Conservation (phyloP, 1,140 invertebrate genomes). For the Eumaeus atala region DNA sequence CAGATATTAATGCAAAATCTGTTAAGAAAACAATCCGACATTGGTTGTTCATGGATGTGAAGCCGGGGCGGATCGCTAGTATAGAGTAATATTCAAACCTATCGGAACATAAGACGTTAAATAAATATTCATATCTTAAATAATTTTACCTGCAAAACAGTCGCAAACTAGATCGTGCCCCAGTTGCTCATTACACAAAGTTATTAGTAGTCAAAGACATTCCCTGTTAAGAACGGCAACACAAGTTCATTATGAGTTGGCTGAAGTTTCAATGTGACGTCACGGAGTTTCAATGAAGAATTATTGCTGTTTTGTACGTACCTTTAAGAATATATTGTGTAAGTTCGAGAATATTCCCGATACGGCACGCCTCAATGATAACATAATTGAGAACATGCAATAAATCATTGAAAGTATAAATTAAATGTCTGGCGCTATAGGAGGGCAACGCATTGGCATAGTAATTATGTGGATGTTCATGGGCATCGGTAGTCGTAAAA, state of each 20-base stretch:
- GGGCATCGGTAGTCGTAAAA: too few relatives aligned
- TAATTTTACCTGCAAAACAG: constrained; percentile 5
- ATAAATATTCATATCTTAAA: constrained; percentile 3
- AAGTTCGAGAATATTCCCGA: constrained; percentile 8
- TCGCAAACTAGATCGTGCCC: not conserved
- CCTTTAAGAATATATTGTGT: constrained; percentile 27
- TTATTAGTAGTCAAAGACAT: constrained; percentile 4
- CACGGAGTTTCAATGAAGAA: constrained; percentile 21
- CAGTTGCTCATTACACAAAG: not conserved
- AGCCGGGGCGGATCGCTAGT: too few relatives aligned
- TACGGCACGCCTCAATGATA: not conserved
- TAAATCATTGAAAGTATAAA: too few relatives aligned
- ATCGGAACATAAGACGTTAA: not conserved
- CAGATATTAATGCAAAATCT: too few relatives aligned
- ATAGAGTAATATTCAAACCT: not conserved
- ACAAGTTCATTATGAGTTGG: constrained; percentile 13
- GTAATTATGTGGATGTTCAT: too few relatives aligned
- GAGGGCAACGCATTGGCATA: too few relatives aligned
- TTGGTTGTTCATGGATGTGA: too few relatives aligned
- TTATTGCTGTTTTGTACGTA: constrained; percentile 25
- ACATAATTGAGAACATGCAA: too few relatives aligned
- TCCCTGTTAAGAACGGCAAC: constrained; percentile 1
- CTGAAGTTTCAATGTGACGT: not conserved
- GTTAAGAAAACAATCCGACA: too few relatives aligned
- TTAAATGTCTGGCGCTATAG: too few relatives aligned